phyloP scores from a whole-genome alignment of 1,140 invertebrate genomes.

The Drosophila varians region DNA sequence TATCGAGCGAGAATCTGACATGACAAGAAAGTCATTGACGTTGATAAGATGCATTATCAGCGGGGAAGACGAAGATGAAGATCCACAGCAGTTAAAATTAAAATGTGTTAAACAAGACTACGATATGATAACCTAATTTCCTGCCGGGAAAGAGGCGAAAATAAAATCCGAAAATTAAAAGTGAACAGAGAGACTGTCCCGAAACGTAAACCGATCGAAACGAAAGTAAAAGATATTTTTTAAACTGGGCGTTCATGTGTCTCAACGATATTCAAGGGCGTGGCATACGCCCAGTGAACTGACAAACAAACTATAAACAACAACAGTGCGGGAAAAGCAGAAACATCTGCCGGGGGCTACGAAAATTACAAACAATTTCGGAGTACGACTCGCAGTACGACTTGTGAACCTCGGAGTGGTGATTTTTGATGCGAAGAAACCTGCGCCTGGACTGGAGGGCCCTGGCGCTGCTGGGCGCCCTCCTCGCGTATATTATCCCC shows the following conservation, averaged over 20 bases:
- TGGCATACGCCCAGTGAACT: constrained; percentile 47
- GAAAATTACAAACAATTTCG: constrained; percentile 24
- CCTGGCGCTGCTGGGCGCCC: constrained; percentile 83
- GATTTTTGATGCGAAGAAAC: constrained; percentile 83
- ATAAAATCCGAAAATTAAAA: constrained; percentile 15
- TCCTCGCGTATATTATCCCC: constrained; percentile 76
- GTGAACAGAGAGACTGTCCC: constrained; percentile 16
- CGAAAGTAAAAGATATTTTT: constrained; percentile 65
- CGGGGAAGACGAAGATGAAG: constrained; percentile 83
- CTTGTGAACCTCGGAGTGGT: constrained; percentile 58
- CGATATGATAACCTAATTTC: constrained; percentile 82
- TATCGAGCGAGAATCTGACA: constrained; percentile 47
- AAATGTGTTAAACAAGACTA: constrained; percentile 79
- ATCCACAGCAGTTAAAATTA: constrained; percentile 65
- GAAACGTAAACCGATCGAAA: constrained; percentile 44
- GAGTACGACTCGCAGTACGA: constrained; percentile 18
- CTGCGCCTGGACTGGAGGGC: constrained; percentile 83
- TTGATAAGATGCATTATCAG: constrained; percentile 83
- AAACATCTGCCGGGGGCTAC: constrained; percentile 8
- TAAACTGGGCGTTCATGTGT: constrained; percentile 65
- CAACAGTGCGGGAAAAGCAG: constrained; percentile 19
- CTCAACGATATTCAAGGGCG: constrained; percentile 68
- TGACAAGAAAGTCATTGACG: constrained; percentile 63
- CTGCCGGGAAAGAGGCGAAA: constrained; percentile 40
- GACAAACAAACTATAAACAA: constrained; percentile 39